Evolutionary conservation across 2,888 invertebrate species (phyloP).

Genomic region (Stenurella melanura): DNA sequence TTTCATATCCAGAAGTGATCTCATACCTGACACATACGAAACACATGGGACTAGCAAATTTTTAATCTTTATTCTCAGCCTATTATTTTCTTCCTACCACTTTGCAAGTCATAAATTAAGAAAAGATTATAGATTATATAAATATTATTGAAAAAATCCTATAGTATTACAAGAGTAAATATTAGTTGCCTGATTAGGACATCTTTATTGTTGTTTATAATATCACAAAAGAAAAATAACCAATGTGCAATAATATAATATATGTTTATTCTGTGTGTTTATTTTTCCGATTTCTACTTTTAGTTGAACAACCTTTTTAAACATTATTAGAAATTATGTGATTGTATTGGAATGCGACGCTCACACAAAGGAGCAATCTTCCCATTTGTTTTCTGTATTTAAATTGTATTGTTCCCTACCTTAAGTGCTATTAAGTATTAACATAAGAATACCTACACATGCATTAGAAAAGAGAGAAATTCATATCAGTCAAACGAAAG

Average conservation of each 20-base stretch:
- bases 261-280: slow-evolving; percentile 13
- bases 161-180: slow-evolving; percentile 1
- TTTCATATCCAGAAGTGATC: no score
- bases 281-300: slow-evolving; percentile 18
- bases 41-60: background rate
- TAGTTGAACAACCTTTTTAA: slow-evolving; percentile 20
- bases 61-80: background rate
- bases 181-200: background rate
- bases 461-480: background rate
- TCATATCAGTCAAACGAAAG: background rate
- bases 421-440: background rate
- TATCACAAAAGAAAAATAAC: slow-evolving; percentile 3
- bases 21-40: background rate
- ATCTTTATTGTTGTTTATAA: slow-evolving; percentile 1
- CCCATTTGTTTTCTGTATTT: background rate
- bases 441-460: background rate
- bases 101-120: slow-evolving; percentile 1
- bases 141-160: background rate
- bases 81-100: slow-evolving; percentile 3
- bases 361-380: background rate
- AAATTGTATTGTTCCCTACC: background rate
- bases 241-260: background rate
- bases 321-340: slow-evolving; percentile 2
- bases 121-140: background rate
- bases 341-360: background rate